Percentiles rank a stretch among this genome's conserved stretches.
These are phyloP conservation scores for Caenorhabditis brenneri DNA, from an alignment of 1,140 invertebrate genomes.

Conservation along the genomic window DNA sequence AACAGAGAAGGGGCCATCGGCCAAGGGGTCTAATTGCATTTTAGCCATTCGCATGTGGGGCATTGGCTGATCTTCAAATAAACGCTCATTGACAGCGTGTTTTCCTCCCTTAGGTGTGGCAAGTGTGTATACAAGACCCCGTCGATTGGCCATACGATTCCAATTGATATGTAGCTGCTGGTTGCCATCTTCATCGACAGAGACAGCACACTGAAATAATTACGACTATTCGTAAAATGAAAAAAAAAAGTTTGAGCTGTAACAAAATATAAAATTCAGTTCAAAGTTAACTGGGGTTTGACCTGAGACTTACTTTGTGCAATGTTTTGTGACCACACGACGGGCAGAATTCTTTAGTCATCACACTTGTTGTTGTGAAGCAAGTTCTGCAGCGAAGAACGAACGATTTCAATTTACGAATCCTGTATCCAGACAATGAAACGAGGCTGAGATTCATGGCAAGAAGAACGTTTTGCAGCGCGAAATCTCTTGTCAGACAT, in stretches of 20 bases:
- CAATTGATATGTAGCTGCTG: slow-evolving; percentile 60
- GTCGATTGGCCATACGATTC: slow-evolving; percentile 46
- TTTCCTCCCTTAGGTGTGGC: slow-evolving; percentile 73
- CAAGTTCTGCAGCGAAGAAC: slow-evolving; percentile 78
- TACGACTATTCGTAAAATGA: not conserved
- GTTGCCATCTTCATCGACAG: slow-evolving; percentile 84
- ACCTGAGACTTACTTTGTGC: slow-evolving; percentile 78
- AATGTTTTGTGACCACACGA: slow-evolving; percentile 90
- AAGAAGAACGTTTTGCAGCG: slow-evolving; percentile 92
- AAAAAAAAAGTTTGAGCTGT: too few species aligned
- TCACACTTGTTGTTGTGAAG: slow-evolving; percentile 81
- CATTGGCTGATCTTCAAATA: slow-evolving; percentile 72
- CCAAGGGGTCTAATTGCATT: slow-evolving; percentile 70
- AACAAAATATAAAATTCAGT: too few species aligned
- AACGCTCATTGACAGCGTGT: slow-evolving; percentile 67
- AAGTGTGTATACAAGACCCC: slow-evolving; percentile 70
- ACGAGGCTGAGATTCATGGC: slow-evolving; percentile 91
- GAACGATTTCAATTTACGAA: slow-evolving; percentile 85
- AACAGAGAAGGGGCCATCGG: slow-evolving; percentile 71
- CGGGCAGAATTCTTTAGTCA: slow-evolving; percentile 90
- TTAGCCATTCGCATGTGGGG: slow-evolving; percentile 72
- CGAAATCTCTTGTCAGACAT: slow-evolving; percentile 93
- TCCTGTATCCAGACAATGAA: slow-evolving; percentile 78
- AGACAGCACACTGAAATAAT: slow-evolving; percentile 75
- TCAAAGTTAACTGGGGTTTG: too few species aligned